phyloP scores from a whole-genome alignment of 2,888 invertebrate genomes.

The Epsilonema sp. region DNA sequence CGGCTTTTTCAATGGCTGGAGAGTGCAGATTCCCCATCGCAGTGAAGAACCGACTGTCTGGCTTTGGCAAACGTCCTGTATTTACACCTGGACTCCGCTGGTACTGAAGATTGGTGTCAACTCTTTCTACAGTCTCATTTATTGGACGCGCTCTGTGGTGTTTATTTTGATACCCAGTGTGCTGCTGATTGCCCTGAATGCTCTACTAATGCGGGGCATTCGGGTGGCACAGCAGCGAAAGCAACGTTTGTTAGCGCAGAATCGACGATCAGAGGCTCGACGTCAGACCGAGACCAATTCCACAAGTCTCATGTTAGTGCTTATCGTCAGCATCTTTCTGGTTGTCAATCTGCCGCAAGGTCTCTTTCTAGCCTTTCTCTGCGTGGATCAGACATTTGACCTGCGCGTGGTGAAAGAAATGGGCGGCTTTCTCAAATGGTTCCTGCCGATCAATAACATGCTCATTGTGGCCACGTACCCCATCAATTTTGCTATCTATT shows the following conservation, averaged over 20 bases:
- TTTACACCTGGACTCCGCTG: too few species aligned
- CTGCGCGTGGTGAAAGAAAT: conserved; percentile 11
- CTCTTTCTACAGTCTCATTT: conserved; percentile 49
- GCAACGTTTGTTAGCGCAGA: conserved; percentile 46
- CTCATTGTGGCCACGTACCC: conserved; percentile 76
- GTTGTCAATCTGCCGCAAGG: conserved; percentile 36
- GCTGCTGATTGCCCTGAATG: conserved; percentile 64
- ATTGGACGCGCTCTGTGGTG: conserved; percentile 64
- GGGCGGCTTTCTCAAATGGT: conserved; percentile 7
- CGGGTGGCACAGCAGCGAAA: conserved; percentile 55
- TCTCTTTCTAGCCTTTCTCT: conserved; percentile 15
- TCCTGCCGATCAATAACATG: conserved; percentile 41
- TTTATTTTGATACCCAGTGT: conserved; percentile 79
- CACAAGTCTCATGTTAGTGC: conserved; percentile 34
- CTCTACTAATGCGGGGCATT: conserved; percentile 64
- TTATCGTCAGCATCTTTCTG: conserved; percentile 35
- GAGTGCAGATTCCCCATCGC: too few species aligned
- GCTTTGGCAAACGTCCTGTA: too few species aligned
- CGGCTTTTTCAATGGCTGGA: conserved; percentile 43
- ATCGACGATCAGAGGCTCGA: conserved; percentile 22
- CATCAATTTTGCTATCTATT: conserved; percentile 75
- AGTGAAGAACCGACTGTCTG: too few species aligned
- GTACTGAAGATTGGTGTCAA: conserved; percentile 32
- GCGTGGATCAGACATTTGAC: conserved; percentile 21
- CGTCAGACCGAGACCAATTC: conserved; percentile 24